Conservation (phyloP, 2,113 vertebrate genomes). For the Phylloscopus trochiloides region DNA sequence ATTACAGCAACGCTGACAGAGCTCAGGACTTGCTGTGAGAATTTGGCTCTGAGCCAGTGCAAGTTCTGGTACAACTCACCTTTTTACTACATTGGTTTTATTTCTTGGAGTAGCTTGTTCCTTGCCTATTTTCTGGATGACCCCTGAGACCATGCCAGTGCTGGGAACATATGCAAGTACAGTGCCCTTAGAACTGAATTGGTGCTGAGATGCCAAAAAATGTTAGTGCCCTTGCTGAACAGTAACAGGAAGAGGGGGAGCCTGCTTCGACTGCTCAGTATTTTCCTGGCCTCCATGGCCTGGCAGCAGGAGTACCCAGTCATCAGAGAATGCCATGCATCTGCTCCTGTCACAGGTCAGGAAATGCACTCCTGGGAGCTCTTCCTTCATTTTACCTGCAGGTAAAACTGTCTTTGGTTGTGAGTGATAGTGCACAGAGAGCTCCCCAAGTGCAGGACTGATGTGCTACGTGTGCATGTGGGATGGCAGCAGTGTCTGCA, state of each 20-base stretch:
- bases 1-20: background rate
- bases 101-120: background rate
- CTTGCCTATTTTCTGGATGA: background rate
- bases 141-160: background rate
- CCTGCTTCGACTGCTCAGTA: background rate
- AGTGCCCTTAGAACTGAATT: background rate
- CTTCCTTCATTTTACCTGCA: background rate
- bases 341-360: background rate
- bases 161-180: background rate
- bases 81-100: background rate
- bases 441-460: background rate
- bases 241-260: background rate
- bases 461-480: rapidly evolving
- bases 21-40: background rate
- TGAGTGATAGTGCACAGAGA: background rate
- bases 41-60: background rate
- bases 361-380: background rate
- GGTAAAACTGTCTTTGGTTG: background rate
- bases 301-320: background rate
- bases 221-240: background rate
- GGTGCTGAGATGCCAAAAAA: background rate
- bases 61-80: background rate
- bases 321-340: background rate
- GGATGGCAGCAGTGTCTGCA: background rate
- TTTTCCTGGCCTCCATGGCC: background rate